Evolutionary conservation across 2,113 vertebrate species (phyloP).

Genomic region (Etheostoma cragini): DNA sequence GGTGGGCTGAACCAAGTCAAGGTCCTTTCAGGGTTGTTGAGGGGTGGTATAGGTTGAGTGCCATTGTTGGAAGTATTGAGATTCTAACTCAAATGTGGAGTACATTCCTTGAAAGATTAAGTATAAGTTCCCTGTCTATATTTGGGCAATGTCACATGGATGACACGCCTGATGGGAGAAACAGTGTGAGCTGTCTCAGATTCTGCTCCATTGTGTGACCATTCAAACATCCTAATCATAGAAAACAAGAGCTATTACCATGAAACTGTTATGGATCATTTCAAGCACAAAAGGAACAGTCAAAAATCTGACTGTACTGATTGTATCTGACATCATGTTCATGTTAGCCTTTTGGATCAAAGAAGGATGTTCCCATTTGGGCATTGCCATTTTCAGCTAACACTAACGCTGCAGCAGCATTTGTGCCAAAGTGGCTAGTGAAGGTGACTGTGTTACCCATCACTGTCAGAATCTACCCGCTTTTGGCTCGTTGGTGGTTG

Average conservation of each 20-base stretch:
- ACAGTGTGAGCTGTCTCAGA: background rate
- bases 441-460: no score
- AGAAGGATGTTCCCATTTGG: no score
- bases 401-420: no score
- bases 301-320: no score
- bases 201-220: background rate
- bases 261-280: background rate
- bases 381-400: background rate
- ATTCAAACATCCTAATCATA: background rate
- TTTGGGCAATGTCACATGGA: background rate
- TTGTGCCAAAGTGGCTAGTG: no score
- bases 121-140: background rate
- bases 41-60: background rate
- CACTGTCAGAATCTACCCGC: no score
- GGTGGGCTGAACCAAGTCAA: slow-evolving; percentile 44
- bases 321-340: background rate
- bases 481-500: no score
- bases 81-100: background rate
- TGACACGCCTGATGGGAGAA: background rate
- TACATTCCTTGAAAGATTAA: background rate
- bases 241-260: background rate
- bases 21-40: slow-evolving; percentile 1
- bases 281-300: background rate
- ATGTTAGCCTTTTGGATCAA: background rate
- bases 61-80: background rate